phyloP scores from a whole-genome alignment of 2,113 vertebrate species.

The Eulacestoma nigropectus region DNA sequence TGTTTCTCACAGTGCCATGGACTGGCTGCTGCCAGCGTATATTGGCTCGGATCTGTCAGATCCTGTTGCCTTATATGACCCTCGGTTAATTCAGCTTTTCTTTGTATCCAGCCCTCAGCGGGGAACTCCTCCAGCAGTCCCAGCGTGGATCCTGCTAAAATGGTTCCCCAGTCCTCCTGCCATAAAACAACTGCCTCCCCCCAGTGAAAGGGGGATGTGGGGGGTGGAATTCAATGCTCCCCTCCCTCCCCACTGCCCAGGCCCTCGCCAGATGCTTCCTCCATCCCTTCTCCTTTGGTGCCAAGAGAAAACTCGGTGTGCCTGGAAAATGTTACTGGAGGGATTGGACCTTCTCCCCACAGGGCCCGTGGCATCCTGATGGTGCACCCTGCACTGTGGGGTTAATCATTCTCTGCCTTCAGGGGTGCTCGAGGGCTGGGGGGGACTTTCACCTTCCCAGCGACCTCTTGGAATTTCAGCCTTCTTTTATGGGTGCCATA shows the following conservation, averaged over 20 bases:
- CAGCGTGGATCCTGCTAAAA: constrained; percentile 42
- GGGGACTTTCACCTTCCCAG: neutral
- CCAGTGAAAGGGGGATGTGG: constrained; percentile 27
- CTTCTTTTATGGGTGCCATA: constrained; percentile 44
- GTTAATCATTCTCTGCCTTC: constrained; percentile 16
- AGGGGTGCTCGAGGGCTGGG: neutral
- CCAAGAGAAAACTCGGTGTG: neutral
- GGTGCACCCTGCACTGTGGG: neutral
- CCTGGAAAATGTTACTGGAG: neutral
- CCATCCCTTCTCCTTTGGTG: neutral
- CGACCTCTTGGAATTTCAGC: neutral
- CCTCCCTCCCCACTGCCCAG: neutral
- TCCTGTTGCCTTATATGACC: constrained; percentile 66
- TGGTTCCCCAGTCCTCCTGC: constrained; percentile 21
- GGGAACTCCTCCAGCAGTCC: constrained; percentile 46
- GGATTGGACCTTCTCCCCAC: neutral
- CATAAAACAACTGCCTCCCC: constrained; percentile 41
- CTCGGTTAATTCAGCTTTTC: constrained; percentile 55
- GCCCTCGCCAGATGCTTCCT: constrained; percentile 35
- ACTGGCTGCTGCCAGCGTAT: constrained; percentile 57
- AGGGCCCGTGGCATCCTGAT: rapidly evolving
- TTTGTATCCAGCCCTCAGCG: constrained; percentile 55
- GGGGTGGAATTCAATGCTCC: constrained; percentile 39
- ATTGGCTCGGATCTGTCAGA: constrained; percentile 62
- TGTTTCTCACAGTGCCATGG: constrained; percentile 66